phyloP scores from a whole-genome alignment of 2,113 vertebrate species.

The Casuarius casuarius region DNA sequence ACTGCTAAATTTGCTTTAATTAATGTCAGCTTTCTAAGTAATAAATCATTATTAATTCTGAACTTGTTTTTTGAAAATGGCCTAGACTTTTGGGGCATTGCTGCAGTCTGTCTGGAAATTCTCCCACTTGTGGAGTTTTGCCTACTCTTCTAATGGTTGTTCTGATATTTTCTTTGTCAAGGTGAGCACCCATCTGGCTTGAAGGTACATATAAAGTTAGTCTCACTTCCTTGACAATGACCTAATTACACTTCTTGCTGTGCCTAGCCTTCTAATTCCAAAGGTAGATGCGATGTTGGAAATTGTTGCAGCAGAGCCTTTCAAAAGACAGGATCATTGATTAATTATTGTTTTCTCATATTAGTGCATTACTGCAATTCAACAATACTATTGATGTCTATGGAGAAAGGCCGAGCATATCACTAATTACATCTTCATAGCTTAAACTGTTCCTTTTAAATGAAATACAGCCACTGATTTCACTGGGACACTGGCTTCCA shows the following conservation, averaged over 20 bases:
- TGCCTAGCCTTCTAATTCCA: neutral
- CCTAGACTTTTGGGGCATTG: conserved; percentile 55
- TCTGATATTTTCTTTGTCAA: conserved; percentile 35
- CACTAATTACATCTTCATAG: neutral
- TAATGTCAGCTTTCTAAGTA: conserved; percentile 62
- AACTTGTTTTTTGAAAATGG: conserved; percentile 64
- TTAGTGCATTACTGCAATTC: neutral
- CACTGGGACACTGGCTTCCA: neutral
- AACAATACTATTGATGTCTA: neutral
- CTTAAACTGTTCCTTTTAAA: neutral
- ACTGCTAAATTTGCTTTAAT: conserved; percentile 72
- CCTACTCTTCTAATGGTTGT: neutral
- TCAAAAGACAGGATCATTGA: neutral
- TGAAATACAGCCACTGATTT: neutral
- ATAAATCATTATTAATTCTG: conserved; percentile 75
- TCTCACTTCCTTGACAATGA: neutral
- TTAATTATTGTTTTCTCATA: neutral
- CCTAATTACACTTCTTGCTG: neutral
- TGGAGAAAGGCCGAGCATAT: fast-evolving
- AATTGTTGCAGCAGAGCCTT: neutral
- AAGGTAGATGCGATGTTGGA: neutral
- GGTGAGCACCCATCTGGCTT: conserved; percentile 30
- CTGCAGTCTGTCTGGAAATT: conserved; percentile 40
- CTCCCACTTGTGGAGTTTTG: conserved; percentile 11
- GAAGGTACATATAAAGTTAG: neutral